A percentile compares a stretch with the other conserved stretches of the same genome.
Conservation (phyloP, 2,888 invertebrate species). For the Nebria salina region DNA sequence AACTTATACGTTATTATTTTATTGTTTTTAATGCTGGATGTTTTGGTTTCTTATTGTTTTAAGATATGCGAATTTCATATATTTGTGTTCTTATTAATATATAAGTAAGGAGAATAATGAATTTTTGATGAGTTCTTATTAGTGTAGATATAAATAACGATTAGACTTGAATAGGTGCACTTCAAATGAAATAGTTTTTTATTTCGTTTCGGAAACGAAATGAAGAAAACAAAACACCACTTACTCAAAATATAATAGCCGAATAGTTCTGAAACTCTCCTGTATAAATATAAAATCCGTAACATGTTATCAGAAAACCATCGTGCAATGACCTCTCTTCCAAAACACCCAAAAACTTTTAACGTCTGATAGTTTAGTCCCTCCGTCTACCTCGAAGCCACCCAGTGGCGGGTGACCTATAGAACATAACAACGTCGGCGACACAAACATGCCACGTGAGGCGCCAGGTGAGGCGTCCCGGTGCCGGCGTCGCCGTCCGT, state of each 20-base stretch:
- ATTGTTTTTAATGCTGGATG: too few species aligned
- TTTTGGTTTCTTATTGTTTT: too few species aligned
- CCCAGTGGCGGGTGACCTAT: not conserved
- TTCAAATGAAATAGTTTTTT: too few species aligned
- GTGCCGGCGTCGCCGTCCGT: constrained; percentile 28
- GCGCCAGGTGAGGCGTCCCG: constrained; percentile 44
- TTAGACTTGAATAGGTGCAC: too few species aligned
- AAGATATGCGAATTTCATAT: too few species aligned
- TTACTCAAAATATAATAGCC: not conserved
- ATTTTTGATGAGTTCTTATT: too few species aligned
- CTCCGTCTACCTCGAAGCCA: not conserved
- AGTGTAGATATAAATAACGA: too few species aligned
- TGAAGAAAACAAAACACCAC: not conserved
- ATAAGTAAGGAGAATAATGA: too few species aligned
- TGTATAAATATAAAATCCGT: not conserved
- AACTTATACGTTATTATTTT: too few species aligned
- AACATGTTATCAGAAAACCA: not conserved
- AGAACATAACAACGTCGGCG: constrained; percentile 3
- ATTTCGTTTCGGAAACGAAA: not conserved
- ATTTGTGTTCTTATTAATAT: too few species aligned
- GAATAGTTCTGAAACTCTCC: not conserved
- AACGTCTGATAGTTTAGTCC: not conserved
- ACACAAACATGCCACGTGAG: constrained; percentile 40
- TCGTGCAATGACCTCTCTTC: not conserved
- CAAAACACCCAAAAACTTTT: not conserved